Conservation (phyloP, 2,888 invertebrate species). For the Cylindroiulus punctatus region DNA sequence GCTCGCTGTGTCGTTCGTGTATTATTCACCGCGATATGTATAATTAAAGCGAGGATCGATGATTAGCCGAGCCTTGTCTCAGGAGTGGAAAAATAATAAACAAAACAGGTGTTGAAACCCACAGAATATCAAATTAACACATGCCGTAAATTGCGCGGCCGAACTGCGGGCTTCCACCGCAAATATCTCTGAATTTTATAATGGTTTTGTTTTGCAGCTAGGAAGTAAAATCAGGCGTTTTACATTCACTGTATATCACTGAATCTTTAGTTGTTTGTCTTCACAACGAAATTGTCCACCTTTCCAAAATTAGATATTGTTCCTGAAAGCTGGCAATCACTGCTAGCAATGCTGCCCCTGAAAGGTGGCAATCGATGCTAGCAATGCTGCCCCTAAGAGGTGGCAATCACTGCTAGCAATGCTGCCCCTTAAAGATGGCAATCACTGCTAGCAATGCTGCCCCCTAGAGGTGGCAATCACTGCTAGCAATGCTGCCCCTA, state of each 20-base stretch:
- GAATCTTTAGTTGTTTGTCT: not conserved
- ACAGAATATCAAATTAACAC: slow-evolving; percentile 38
- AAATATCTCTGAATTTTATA: not conserved
- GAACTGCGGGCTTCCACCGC: not conserved
- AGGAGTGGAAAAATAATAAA: slow-evolving; percentile 31
- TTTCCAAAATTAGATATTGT: not conserved
- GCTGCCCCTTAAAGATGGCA: too few species aligned
- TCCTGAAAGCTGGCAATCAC: not conserved
- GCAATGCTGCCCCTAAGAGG: too few species aligned
- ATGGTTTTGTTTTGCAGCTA: not conserved
- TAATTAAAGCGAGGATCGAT: slow-evolving; percentile 3
- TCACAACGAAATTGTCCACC: not conserved
- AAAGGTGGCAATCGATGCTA: not conserved
- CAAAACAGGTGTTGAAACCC: slow-evolving; percentile 42
- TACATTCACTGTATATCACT: too few species aligned
- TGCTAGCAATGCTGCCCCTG: not conserved
- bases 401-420: too few species aligned
- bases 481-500: too few species aligned
- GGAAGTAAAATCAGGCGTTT: not conserved
- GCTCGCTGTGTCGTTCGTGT: not conserved
- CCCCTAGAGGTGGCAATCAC: too few species aligned
- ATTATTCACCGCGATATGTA: slow-evolving; percentile 9
- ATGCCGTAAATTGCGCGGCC: not conserved
- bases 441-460: too few species aligned
- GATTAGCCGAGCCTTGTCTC: slow-evolving; percentile 23